These are phyloP conservation scores for Heliothis virescens DNA, from an alignment of 1,140 invertebrate species.

Conservation along the genomic window DNA sequence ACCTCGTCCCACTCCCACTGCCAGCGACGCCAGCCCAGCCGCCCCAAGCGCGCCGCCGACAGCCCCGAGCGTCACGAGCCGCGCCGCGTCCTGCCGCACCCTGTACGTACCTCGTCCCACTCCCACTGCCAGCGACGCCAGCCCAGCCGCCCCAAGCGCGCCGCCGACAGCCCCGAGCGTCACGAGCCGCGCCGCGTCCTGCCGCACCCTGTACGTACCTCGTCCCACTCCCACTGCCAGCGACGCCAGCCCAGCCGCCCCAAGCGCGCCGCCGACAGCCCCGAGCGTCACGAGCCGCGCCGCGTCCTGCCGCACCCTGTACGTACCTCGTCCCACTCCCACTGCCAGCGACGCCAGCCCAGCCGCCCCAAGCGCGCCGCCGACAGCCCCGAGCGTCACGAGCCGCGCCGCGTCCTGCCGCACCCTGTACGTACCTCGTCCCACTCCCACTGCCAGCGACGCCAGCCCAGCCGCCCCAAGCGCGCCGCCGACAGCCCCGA, in stretches of 20 bases:
- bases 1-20: neutral
- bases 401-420: neutral
- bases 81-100: neutral
- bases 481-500: neutral
- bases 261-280: neutral
- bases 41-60: constrained; percentile 2
- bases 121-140: neutral
- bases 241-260: neutral
- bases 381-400: neutral
- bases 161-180: neutral
- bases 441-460: neutral
- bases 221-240: neutral
- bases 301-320: constrained; percentile 7
- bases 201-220: constrained; percentile 2
- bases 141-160: neutral
- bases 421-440: constrained; percentile 2
- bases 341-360: neutral
- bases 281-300: neutral
- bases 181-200: neutral
- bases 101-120: neutral
- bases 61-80: neutral
- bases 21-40: neutral
- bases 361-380: neutral
- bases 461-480: constrained; percentile 1
- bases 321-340: neutral